Evolutionary conservation across 2,888 invertebrate species (phyloP).

Genomic region (Lasioglossum villosulum): DNA sequence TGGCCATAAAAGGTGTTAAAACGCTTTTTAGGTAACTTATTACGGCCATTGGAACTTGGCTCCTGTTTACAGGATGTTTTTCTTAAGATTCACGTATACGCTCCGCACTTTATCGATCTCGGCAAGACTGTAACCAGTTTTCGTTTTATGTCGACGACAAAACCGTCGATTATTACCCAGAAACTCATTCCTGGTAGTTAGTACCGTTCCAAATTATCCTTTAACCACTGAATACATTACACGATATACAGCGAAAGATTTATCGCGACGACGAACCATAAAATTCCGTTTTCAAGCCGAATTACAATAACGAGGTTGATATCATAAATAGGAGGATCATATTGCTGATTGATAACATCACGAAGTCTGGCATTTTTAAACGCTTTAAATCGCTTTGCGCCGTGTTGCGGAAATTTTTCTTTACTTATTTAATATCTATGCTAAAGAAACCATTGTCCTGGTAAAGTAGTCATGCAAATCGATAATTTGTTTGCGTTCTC

Average conservation of each 20-base stretch:
- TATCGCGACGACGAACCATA: not conserved
- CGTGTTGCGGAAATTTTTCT: not conserved
- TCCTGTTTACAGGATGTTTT: too few relatives aligned
- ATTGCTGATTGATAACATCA: conserved; percentile 6
- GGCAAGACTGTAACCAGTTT: not conserved
- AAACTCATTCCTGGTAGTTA: not conserved
- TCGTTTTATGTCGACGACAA: not conserved
- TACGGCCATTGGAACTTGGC: too few relatives aligned
- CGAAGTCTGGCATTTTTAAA: not conserved
- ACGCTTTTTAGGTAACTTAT: too few relatives aligned
- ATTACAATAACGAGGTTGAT: not conserved
- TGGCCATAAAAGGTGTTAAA: too few relatives aligned
- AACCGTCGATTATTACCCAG: not conserved
- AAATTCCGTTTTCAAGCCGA: not conserved
- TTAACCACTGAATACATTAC: not conserved
- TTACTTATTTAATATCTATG: not conserved
- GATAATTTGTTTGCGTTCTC: not conserved
- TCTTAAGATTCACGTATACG: not conserved
- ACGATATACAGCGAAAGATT: not conserved
- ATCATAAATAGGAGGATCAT: conserved; percentile 1
- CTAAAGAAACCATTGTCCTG: not conserved
- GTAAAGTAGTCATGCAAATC: not conserved
- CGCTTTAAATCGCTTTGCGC: too few relatives aligned
- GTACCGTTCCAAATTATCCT: not conserved
- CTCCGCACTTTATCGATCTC: not conserved